Evolutionary conservation across 2,113 vertebrate species (phyloP), one percentile per base, ranked within the genome.

Genomic region (Colaptes auratus): DNA sequence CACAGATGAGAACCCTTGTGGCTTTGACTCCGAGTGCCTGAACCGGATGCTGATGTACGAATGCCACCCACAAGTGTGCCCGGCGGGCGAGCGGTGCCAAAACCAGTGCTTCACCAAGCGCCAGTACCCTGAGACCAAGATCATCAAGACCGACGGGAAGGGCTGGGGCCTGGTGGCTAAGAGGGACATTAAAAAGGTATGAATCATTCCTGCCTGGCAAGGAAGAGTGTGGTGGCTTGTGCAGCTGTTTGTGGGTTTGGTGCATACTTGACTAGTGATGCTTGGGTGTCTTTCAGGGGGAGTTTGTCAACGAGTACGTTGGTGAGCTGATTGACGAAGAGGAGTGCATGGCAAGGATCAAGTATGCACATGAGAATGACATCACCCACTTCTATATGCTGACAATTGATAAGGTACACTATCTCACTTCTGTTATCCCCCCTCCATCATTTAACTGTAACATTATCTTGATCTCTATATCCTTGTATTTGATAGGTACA

Each of bases 351-450:
- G 98, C 98, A 21, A 97, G 99, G 65, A 99, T 99, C 97, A 98
- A 97, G 81, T 97, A 98, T 6, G 99, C 99, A 5, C 99, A 99
- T 15, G 99, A 99, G 91, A 99, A 99, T 44, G 99, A 99, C 97
- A 99, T 99, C 96, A 98, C 98, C 0, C 98, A 99, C 96, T 99
- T 99, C 96, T 99, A 99, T 97, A 99, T 99, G 99, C 99, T 99
- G 80, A 99, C 99, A 50, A 99, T 99, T 39, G 99, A 99, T 97
- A 99, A 99, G 99, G 99, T 99, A 98, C 3, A 28, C 12, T 78
- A 35, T 82, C 86, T 18, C n/a, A 35, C 39, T 27, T 53, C 24
- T 42, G 11, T 13, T 50, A 16, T 28, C 21, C n/a, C 15, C 10
- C 23, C n/a, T 12, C 28, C 2, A 0, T 44, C 52, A 24, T 33